Evolutionary conservation across 2,113 vertebrate species (phyloP), one percentile per base, ranked within the genome.

Genomic region (Ginglymostoma cirratum): DNA sequence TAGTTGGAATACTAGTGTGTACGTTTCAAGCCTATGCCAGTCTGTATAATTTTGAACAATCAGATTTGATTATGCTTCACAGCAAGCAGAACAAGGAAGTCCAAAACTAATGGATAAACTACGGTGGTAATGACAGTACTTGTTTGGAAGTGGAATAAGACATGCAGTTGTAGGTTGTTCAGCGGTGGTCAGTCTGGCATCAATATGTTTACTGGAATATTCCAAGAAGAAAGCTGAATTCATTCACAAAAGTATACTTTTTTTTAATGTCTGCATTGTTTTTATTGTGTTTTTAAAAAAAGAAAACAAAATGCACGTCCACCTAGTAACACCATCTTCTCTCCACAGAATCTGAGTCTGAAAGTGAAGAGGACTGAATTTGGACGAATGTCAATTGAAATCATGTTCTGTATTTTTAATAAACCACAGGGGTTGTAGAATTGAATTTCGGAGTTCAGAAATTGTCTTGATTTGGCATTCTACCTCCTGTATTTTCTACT

Each of bases 341-440:
- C n/a, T 97, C 97, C 67, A 38, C 97, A 99, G 99, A 99, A 97
- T 99, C 99, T 0, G 99, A 99, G 95, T 99, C 99, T 8, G 99
- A 99, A 78, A 98, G 98, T 96, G 99, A 99, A 97, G 99, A 99
- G 96, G 99, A 99, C 98, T 99, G 97, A 99, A 96, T 96, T 97
- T 95, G 67, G 99, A 99, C 96, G 99, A 99, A 98, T 99, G 97
- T 98, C 96, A 96, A 97, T 96, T 97, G 96, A 96, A 96, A 96
- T 96, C 61, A 96, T 96, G 96, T 95, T 8, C 95, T 96, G 96
- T 97, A 97, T 96, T 97, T 97, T 98, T 97, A 98, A 97, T 97
- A 97, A 97, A 98, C 98, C 98, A 96, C 97, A 98, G 98, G 98
- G 98, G 98, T 97, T 97, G 96, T 98, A 98, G 98, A 98, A 98